Percentiles rank a stretch among this genome's conserved stretches.
Evolutionary conservation across 2,888 invertebrate genomes (phyloP).

Genomic region (Enoplolaimus lenunculus): DNA sequence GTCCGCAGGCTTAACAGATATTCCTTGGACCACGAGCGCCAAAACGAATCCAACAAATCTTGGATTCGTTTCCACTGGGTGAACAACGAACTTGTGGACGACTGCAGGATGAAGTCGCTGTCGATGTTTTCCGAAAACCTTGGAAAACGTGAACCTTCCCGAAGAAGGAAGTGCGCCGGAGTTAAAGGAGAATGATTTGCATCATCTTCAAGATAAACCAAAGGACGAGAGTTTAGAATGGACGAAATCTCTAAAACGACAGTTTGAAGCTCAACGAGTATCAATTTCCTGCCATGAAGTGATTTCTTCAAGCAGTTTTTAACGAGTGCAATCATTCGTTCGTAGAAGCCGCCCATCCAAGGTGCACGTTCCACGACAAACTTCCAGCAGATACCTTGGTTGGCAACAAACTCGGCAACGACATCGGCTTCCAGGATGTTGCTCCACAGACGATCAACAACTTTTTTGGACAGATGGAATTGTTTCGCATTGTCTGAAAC

Average conservation of each 20-base stretch:
- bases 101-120: neutral
- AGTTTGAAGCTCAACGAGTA: conserved; percentile 14
- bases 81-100: neutral
- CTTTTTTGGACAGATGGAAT: conserved; percentile 6
- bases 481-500: conserved; percentile 15
- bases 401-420: neutral
- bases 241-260: conserved; percentile 5
- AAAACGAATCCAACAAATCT: conserved; percentile 15
- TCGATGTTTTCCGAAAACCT: neutral
- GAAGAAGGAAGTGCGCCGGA: conserved; percentile 9
- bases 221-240: conserved; percentile 11
- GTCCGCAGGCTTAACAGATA: conserved; percentile 11
- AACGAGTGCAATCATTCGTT: conserved; percentile 9
- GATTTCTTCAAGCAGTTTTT: conserved; percentile 13
- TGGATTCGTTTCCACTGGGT: conserved; percentile 6
- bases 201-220: neutral
- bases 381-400: conserved; percentile 8
- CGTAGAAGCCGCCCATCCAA: conserved; percentile 17
- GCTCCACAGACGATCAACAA: conserved; percentile 1
- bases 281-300: neutral
- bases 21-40: conserved; percentile 9
- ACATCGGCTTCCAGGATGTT: neutral
- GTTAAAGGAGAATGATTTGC: conserved; percentile 1
- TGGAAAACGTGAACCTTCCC: neutral
- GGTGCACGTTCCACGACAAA: conserved; percentile 15